phyloP scores from a whole-genome alignment of 1,140 invertebrate genomes.

The Rhagoletis zephyria region DNA sequence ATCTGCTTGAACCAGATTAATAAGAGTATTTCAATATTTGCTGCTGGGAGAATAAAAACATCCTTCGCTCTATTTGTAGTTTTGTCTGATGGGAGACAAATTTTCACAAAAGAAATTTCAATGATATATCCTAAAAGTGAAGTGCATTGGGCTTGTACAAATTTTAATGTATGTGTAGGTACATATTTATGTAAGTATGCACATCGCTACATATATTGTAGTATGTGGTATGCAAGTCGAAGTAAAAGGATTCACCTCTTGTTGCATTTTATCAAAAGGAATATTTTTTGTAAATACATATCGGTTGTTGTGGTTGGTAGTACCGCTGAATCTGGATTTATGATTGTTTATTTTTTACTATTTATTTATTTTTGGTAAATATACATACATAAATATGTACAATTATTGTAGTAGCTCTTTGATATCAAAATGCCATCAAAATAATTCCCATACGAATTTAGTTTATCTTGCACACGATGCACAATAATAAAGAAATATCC shows the following conservation, averaged over 20 bases:
- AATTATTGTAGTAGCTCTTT: conserved; percentile 13
- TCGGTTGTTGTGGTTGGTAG: neutral
- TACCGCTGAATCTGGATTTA: neutral
- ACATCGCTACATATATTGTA: too few species aligned
- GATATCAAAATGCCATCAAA: conserved; percentile 40
- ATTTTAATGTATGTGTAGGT: neutral
- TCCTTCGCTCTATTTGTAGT: neutral
- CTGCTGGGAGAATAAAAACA: too few species aligned
- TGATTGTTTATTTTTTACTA: conserved; percentile 43
- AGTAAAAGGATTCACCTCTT: conserved; percentile 9
- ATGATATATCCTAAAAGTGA: neutral
- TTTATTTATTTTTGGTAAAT: neutral
- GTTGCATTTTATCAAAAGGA: conserved; percentile 20
- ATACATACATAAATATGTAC: neutral
- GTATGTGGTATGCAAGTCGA: neutral
- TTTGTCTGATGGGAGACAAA: conserved; percentile 15
- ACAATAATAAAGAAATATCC: conserved; percentile 16
- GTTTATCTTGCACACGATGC: neutral
- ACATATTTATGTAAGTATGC: neutral
- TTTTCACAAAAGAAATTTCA: conserved; percentile 33
- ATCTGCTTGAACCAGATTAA: too few species aligned
- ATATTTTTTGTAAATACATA: neutral
- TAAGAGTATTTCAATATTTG: too few species aligned
- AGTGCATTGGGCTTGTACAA: conserved; percentile 29
- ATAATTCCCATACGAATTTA: conserved; percentile 28